Evolutionary conservation across 1,140 invertebrate genomes (phyloP).

Genomic region (Drosophila virilis): DNA sequence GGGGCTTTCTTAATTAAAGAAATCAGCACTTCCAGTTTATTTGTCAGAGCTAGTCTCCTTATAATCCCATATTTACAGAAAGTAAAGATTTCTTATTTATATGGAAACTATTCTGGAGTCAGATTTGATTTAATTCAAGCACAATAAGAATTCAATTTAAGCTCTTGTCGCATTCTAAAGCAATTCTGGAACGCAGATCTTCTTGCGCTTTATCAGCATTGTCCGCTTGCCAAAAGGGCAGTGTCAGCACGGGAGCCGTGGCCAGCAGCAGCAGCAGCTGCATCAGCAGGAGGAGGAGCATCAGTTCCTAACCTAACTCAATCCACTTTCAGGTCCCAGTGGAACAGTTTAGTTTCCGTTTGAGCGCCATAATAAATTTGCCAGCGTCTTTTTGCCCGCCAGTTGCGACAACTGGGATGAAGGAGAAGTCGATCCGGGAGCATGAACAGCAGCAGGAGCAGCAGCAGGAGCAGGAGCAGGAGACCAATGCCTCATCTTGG

Average conservation of each 20-base stretch:
- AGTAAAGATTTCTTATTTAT: too few relatives aligned
- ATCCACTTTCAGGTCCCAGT: conserved; percentile 51
- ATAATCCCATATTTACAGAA: too few relatives aligned
- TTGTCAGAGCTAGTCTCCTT: too few relatives aligned
- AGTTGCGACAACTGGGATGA: conserved; percentile 52
- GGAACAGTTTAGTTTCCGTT: conserved; percentile 76
- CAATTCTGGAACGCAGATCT: conserved; percentile 21
- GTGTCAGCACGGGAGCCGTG: conserved; percentile 1
- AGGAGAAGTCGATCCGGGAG: conserved; percentile 3
- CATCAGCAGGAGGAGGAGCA: not conserved
- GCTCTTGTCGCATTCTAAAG: conserved; percentile 21
- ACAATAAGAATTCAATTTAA: not conserved
- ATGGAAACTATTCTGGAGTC: not conserved
- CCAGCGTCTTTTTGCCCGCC: conserved; percentile 58
- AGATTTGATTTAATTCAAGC: conserved; percentile 6
- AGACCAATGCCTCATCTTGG: conserved; percentile 52
- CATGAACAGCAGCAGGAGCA: not conserved
- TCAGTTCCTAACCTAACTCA: not conserved
- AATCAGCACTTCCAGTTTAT: too few relatives aligned
- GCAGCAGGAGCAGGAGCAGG: conserved; percentile 8
- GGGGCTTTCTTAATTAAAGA: too few relatives aligned
- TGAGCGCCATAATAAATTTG: conserved; percentile 75
- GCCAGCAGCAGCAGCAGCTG: not conserved
- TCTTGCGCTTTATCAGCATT: conserved; percentile 33
- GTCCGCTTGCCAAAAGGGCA: conserved; percentile 38